phyloP scores from a whole-genome alignment of 2,797 vertebrate species.

The Pangasius djambal region DNA sequence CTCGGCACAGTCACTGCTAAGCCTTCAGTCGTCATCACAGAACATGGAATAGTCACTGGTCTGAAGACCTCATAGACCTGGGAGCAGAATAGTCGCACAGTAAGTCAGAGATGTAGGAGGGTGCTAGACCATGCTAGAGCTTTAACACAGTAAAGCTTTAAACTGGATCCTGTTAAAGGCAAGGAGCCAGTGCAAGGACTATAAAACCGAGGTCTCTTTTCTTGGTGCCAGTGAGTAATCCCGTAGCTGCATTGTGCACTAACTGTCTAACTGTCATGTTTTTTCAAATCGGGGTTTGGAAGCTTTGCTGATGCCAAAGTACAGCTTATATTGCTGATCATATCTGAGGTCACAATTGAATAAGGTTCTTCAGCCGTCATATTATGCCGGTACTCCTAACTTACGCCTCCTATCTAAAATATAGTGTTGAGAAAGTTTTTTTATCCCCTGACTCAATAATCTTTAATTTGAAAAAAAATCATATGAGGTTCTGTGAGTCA shows the following conservation, averaged over 20 bases:
- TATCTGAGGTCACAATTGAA: neutral
- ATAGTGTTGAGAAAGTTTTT: neutral
- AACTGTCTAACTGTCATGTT: neutral
- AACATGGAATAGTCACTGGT: neutral
- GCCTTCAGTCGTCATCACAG: neutral
- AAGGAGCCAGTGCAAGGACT: neutral
- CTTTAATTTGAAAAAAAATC: neutral
- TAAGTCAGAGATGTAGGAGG: neutral
- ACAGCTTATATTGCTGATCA: neutral
- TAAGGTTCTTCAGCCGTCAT: neutral
- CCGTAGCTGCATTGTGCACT: neutral
- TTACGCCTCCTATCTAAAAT: neutral
- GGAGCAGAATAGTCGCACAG: too few relatives aligned
- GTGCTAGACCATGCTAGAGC: neutral
- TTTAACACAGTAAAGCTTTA: neutral
- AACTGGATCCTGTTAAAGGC: neutral
- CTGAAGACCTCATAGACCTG: neutral
- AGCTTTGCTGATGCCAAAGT: neutral
- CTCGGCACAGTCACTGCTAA: neutral
- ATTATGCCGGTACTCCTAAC: neutral
- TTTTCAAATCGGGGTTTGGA: neutral
- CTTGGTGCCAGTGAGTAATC: neutral
- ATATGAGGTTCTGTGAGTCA: neutral
- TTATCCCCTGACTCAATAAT: neutral
- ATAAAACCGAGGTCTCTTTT: neutral